phyloP scores from a whole-genome alignment of 2,888 invertebrate species.

The Epinotia nisella region DNA sequence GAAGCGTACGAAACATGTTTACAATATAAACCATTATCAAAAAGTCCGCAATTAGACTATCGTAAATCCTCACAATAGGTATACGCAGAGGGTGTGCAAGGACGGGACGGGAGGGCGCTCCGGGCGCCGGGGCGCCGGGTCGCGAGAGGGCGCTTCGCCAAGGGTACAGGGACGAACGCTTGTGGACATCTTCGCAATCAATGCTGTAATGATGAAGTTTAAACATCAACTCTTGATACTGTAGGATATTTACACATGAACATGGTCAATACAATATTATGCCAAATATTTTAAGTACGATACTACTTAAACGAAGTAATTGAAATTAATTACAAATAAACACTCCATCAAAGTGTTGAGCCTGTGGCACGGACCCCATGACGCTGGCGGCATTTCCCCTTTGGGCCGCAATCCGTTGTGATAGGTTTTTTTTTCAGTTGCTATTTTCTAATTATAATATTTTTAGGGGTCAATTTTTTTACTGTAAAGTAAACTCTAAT shows the following conservation, averaged over 20 bases:
- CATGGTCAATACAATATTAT: too few species aligned
- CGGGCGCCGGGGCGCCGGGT: conserved; percentile 66
- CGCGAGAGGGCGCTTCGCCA: conserved; percentile 68
- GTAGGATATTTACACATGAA: neutral
- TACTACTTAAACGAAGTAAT: too few species aligned
- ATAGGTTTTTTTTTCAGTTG: too few species aligned
- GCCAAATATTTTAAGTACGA: too few species aligned
- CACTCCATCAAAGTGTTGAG: too few species aligned
- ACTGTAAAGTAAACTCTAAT: too few species aligned
- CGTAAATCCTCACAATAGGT: conserved; percentile 43
- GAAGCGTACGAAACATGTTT: conserved; percentile 10
- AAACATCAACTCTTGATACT: neutral
- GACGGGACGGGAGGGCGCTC: conserved; percentile 72
- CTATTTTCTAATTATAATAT: too few species aligned
- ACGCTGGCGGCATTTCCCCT: too few species aligned
- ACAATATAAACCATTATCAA: conserved; percentile 18
- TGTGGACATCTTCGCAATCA: conserved; percentile 38
- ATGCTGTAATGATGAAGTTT: neutral
- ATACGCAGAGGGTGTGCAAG: conserved; percentile 67
- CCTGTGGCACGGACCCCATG: too few species aligned
- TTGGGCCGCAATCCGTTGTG: too few species aligned
- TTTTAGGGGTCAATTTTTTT: too few species aligned
- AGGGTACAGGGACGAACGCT: conserved; percentile 67
- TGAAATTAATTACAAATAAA: too few species aligned
- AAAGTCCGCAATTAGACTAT: conserved; percentile 37